Base-by-base conservation (phyloP, 2,797 vertebrate species). In the Catharus ustulatus region DNA sequence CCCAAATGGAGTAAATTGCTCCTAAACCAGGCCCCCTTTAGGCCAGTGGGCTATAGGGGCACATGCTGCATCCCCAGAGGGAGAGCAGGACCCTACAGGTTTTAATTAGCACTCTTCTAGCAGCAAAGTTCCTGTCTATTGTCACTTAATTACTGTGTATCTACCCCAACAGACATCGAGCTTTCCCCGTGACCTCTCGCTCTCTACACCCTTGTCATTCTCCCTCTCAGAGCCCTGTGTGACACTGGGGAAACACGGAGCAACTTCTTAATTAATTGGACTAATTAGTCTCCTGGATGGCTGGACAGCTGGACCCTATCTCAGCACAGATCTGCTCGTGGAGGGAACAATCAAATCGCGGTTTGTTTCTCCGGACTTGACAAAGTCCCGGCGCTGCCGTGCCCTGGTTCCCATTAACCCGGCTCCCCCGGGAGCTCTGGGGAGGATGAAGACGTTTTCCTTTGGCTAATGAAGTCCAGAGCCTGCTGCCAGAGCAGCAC, bases 301-400 rank as follows among this genome's bases (percentile, higher is more conserved):
- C 98, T 98, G 98, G 98, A 98, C 99, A 99, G 98, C 98, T 99
- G 99, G 98, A 98, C 97, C 84, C 97, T 97, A 96, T 98, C 96
- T 94, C n/a, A 8, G 90, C 80, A 36, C 78, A 20, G 78, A 96
- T 89, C 89, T 94, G 32, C 82, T 93, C 30, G 4, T 61, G 89
- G 94, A 87, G 82, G 81, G 86, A 89, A 90, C 94, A 95, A 91
- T 96, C 86, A 84, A 91, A 93, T 17, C 29, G 17, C 13, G 23
- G 84, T 95, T 82, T 90, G 94, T 89, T 93, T 59, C 89, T 79
- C 27, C 3, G 10, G 82, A 83, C 92, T 75, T 81, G 94, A 92
- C 87, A 89, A 78, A 59, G 67, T 95, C 94, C 94, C 67, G 1
- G 93, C 62, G 15, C 61, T 72, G 81, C 40, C 40, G 40, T 40